phyloP scores from a whole-genome alignment of 2,797 vertebrate genomes.

The Chromobotia macracanthus region DNA sequence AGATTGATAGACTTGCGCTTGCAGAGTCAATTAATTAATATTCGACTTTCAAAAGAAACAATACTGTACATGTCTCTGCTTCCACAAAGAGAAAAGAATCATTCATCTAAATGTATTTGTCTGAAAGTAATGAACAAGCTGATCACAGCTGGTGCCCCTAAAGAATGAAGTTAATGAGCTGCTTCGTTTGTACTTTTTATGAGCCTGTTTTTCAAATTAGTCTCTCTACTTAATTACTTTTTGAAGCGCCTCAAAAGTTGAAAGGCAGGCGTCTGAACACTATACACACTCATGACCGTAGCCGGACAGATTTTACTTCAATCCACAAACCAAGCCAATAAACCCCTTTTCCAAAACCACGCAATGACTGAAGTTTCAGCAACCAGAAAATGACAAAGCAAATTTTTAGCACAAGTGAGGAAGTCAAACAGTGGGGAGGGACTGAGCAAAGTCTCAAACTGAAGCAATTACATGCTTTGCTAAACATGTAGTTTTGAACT shows the following conservation, averaged over 20 bases:
- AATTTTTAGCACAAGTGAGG: not conserved
- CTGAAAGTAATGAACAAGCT: slow-evolving; percentile 73
- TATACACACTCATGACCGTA: not conserved
- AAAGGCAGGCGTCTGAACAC: slow-evolving; percentile 61
- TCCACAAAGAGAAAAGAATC: slow-evolving; percentile 59
- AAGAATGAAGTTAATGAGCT: slow-evolving; percentile 77
- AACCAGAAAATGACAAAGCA: not conserved
- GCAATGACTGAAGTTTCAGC: not conserved
- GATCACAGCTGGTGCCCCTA: slow-evolving; percentile 75
- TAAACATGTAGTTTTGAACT: slow-evolving; percentile 44
- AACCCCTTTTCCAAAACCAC: not conserved
- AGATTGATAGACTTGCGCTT: not conserved
- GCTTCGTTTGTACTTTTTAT: slow-evolving; percentile 72
- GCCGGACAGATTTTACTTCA: not conserved
- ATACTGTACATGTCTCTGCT: slow-evolving; percentile 62
- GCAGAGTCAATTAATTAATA: slow-evolving; percentile 42
- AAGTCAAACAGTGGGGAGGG: slow-evolving; percentile 14
- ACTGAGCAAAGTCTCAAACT: slow-evolving; percentile 24
- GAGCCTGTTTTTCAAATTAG: slow-evolving; percentile 75
- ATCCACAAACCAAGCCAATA: slow-evolving; percentile 10
- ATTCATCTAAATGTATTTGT: slow-evolving; percentile 71
- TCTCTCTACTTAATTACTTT: slow-evolving; percentile 71
- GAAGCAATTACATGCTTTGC: slow-evolving; percentile 55
- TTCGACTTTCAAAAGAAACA: slow-evolving; percentile 55
- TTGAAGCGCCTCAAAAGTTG: slow-evolving; percentile 59